Conservation (phyloP, 2,113 vertebrate species). For the Spea multiplicata region DNA sequence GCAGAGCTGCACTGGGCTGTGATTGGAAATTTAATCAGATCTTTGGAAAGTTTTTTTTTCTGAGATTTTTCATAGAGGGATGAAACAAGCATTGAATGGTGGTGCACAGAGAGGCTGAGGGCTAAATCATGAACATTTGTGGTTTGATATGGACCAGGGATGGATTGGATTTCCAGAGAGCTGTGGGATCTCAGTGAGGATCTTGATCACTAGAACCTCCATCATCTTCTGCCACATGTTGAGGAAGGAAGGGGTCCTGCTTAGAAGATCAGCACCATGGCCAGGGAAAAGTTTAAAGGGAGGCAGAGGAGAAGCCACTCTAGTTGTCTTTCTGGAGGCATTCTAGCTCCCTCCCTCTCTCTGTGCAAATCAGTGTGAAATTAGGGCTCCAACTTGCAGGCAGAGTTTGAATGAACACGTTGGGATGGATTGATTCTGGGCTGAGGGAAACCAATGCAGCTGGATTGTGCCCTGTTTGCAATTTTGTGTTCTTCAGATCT, state of each 20-base stretch:
- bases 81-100: conserved; percentile 1
- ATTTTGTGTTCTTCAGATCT: conserved; percentile 47
- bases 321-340: conserved; percentile 39
- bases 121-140: conserved; percentile 27
- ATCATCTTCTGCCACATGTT: conserved; percentile 4
- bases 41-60: conserved; percentile 56
- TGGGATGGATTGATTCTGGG: conserved; percentile 66
- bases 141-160: conserved; percentile 27
- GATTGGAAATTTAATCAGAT: conserved; percentile 93
- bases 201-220: not conserved
- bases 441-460: conserved; percentile 71
- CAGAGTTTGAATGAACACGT: conserved; percentile 31
- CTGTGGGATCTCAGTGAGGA: conserved; percentile 35
- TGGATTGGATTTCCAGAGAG: conserved; percentile 50
- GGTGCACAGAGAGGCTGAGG: conserved; percentile 25
- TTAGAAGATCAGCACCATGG: conserved; percentile 45
- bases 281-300: conserved; percentile 59
- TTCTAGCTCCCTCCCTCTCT: conserved; percentile 1
- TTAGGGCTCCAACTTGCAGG: conserved; percentile 23
- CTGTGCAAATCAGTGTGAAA: conserved; percentile 34
- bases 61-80: conserved; percentile 50
- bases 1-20: conserved; percentile 93
- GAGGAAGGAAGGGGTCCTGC: not conserved
- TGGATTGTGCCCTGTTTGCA: conserved; percentile 70
- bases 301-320: conserved; percentile 9